Evolutionary conservation across 2,113 vertebrate species (phyloP).

Genomic region (Otis tarda): DNA sequence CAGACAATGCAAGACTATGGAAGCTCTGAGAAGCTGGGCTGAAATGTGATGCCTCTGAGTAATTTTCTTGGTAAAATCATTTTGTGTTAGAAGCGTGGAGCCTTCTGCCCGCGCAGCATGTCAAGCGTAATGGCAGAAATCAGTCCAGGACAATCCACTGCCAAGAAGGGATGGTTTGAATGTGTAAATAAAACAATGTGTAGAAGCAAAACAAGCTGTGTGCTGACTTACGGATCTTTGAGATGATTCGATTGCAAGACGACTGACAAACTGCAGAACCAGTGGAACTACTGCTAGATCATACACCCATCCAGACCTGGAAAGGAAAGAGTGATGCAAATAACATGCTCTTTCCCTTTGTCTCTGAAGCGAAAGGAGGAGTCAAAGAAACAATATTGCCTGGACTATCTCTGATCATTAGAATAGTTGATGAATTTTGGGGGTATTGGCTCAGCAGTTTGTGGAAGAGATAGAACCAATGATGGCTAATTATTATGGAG

Average conservation of each 20-base stretch:
- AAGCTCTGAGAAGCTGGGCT: background rate
- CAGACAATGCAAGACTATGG: fast-evolving
- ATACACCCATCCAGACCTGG: background rate
- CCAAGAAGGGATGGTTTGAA: background rate
- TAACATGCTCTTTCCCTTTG: background rate
- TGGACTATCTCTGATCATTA: background rate
- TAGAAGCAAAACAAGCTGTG: background rate
- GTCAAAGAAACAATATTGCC: background rate
- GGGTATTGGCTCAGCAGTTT: background rate
- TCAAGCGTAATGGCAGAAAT: background rate
- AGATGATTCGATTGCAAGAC: background rate
- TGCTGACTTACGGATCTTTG: background rate
- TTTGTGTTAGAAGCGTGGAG: background rate
- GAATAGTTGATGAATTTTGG: background rate
- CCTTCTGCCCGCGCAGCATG: background rate
- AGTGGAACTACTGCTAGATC: background rate
- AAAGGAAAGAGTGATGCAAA: background rate
- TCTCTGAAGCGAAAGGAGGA: background rate
- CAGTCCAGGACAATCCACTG: background rate
- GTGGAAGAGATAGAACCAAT: background rate
- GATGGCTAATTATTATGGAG: background rate
- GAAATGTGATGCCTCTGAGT: background rate
- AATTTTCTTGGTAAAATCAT: background rate
- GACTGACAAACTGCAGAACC: background rate
- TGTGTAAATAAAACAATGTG: background rate